phyloP scores from a whole-genome alignment of 2,888 invertebrate species.

The Yponomeuta sedellus region DNA sequence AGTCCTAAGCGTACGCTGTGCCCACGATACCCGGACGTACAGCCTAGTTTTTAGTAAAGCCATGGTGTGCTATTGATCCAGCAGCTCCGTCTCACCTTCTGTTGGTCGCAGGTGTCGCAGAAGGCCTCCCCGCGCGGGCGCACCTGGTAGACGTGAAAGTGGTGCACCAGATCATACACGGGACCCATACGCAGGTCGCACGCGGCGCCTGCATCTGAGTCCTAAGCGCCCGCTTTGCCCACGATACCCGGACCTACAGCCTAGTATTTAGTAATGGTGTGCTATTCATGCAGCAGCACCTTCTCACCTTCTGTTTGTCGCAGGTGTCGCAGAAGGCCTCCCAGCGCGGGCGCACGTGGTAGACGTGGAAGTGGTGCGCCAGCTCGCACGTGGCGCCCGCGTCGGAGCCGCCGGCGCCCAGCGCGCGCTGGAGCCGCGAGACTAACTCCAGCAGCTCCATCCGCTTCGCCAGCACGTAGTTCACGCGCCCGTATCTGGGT shows the following conservation, averaged over 20 bases:
- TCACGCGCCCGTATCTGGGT: slow-evolving; percentile 95
- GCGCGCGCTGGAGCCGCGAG: slow-evolving; percentile 88
- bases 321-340: slow-evolving; percentile 83
- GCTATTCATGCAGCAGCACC: no score
- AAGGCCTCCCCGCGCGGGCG: slow-evolving; percentile 95
- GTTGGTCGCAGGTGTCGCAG: slow-evolving; percentile 58
- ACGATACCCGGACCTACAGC: no score
- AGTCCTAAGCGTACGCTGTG: no score
- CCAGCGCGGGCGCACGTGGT: slow-evolving; percentile 95
- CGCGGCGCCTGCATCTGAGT: slow-evolving; percentile 95
- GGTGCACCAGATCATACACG: slow-evolving; percentile 98
- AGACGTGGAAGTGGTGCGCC: slow-evolving; percentile 97
- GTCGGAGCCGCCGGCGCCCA: slow-evolving; percentile 91
- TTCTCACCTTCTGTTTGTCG: slow-evolving; percentile 32
- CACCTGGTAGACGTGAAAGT: slow-evolving; percentile 97
- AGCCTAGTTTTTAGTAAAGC: no score
- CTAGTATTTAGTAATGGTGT: no score
- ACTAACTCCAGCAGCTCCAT: slow-evolving; percentile 92
- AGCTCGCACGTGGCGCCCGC: slow-evolving; percentile 99
- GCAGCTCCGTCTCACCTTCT: no score
- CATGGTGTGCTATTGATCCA: no score
- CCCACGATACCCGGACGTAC: no score
- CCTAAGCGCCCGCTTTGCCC: slow-evolving; percentile 81
- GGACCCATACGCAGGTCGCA: no score
- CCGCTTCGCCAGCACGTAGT: slow-evolving; percentile 96